A percentile compares a stretch with the other conserved stretches of the same genome.
phyloP scores from a whole-genome alignment of 2,113 vertebrate genomes.

The Erythrocebus patas region DNA sequence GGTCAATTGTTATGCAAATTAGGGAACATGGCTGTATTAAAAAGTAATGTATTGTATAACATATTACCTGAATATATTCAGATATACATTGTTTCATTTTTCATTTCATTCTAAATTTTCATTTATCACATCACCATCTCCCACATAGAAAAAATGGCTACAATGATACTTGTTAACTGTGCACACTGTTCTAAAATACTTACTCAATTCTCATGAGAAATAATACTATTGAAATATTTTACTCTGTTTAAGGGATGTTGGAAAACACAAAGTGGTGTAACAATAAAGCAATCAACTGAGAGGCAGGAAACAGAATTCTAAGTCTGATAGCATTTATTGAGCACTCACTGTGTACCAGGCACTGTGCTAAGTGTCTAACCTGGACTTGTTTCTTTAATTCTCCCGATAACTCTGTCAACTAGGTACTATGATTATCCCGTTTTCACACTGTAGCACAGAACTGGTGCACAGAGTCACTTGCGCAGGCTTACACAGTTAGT shows the following conservation, averaged over 20 bases:
- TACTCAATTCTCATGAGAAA: conserved; percentile 55
- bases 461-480: not conserved
- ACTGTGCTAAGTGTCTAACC: not conserved
- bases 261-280: not conserved
- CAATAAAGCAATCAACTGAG: not conserved
- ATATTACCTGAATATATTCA: conserved; percentile 68
- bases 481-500: not conserved
- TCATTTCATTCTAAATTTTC: conserved; percentile 71
- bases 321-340: not conserved
- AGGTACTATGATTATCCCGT: not conserved
- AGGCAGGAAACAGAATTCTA: not conserved
- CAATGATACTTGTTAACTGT: conserved; percentile 44
- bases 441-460: not conserved
- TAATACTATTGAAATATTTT: conserved; percentile 12
- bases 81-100: conserved; percentile 76
- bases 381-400: not conserved
- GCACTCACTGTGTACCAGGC: not conserved
- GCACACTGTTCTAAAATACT: conserved; percentile 47
- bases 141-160: conserved; percentile 23
- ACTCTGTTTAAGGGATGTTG: conserved; percentile 29
- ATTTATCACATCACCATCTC: conserved; percentile 66
- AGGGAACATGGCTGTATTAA: conserved; percentile 70
- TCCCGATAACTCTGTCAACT: not conserved
- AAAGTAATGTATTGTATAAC: conserved; percentile 68
- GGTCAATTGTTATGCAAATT: conserved; percentile 83